Conservation (phyloP, 2,888 invertebrate species). For the Trichopria drosophilae region DNA sequence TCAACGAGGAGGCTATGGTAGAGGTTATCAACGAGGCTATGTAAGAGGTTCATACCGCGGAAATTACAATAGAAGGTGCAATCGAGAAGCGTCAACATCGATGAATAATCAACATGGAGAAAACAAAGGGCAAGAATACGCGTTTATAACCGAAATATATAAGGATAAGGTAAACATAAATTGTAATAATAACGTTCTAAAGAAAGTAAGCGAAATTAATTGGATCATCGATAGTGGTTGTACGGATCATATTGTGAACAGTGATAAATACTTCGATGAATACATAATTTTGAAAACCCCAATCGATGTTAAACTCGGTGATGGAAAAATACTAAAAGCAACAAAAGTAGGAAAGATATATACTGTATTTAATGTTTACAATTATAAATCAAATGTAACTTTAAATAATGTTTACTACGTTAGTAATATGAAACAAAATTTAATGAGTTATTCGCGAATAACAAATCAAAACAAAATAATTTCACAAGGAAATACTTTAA, state of each 20-base stretch:
- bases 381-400: no score
- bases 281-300: conserved; percentile 23
- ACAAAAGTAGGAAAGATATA: conserved; percentile 33
- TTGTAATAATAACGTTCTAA: no score
- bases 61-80: no score
- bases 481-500: conserved; percentile 17
- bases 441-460: conserved; percentile 30
- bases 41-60: no score
- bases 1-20: no score
- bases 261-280: conserved; percentile 27
- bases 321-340: conserved; percentile 31
- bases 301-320: conserved; percentile 29
- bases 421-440: conserved; percentile 34
- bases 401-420: no score
- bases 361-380: no score
- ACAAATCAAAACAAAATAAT: conserved; percentile 27
- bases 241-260: conserved; percentile 32
- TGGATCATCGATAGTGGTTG: no score
- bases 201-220: no score
- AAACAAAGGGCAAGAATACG: background rate
- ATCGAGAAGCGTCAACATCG: background rate
- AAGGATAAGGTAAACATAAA: background rate
- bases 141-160: background rate
- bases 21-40: no score
- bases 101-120: no score